These are phyloP conservation scores for Gymnocephalus cernua DNA, from an alignment of 2,113 vertebrate genomes.

Conservation along the genomic window DNA sequence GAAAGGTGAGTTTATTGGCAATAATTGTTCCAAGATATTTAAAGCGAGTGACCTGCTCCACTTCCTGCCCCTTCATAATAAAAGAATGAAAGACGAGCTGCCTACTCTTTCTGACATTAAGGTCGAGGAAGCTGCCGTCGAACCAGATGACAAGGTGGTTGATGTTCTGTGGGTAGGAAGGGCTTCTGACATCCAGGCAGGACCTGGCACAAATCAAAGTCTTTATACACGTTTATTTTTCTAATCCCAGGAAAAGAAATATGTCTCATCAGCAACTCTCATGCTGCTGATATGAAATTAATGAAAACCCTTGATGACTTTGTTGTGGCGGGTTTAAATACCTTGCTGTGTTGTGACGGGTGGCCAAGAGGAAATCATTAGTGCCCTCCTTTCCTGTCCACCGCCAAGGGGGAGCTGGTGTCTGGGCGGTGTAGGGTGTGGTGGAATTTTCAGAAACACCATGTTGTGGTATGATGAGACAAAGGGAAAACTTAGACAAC, in stretches of 20 bases:
- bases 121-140: too few relatives aligned
- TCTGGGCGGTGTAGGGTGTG: background rate
- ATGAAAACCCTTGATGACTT: background rate
- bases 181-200: too few relatives aligned
- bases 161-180: too few relatives aligned
- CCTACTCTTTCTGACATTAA: too few relatives aligned
- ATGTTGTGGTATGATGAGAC: too few relatives aligned
- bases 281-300: conserved; percentile 4
- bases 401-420: conserved; percentile 19
- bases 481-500: too few relatives aligned
- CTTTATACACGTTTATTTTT: too few relatives aligned
- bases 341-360: background rate
- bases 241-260: too few relatives aligned
- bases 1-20: background rate
- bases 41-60: background rate
- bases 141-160: too few relatives aligned
- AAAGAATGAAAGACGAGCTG: too few relatives aligned
- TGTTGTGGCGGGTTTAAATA: background rate
- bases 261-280: conserved; percentile 2
- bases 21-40: background rate
- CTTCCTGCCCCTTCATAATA: background rate
- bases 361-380: conserved; percentile 44
- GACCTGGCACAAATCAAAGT: too few relatives aligned
- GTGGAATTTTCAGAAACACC: too few relatives aligned
- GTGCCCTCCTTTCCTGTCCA: conserved; percentile 34